phyloP scores from a whole-genome alignment of 2,113 vertebrate species.

The Pongo pygmaeus region DNA sequence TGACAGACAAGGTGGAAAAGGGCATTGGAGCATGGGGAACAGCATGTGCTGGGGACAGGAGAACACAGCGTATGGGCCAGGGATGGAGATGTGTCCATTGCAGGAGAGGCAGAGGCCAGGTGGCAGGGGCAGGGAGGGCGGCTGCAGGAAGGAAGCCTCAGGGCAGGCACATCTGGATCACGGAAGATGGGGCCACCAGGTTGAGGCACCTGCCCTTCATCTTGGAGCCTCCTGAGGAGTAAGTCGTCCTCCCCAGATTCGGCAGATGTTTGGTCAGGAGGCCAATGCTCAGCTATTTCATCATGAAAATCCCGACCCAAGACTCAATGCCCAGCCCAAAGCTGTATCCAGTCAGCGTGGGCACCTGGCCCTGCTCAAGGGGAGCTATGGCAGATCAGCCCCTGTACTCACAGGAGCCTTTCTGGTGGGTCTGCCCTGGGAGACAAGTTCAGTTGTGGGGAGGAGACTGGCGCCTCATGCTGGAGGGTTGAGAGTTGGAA shows the following conservation, averaged over 20 bases:
- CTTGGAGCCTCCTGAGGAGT: not conserved
- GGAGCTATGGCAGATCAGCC: not conserved
- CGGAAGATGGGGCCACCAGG: too few species aligned
- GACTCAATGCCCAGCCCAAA: not conserved
- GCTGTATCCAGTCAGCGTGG: not conserved
- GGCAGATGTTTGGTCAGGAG: not conserved
- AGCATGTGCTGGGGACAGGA: not conserved
- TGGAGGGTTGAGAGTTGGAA: not conserved
- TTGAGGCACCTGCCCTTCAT: not conserved
- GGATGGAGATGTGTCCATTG: not conserved
- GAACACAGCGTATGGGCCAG: rapidly evolving
- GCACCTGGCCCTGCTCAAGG: not conserved
- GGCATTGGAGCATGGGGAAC: not conserved
- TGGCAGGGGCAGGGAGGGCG: not conserved
- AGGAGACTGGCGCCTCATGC: not conserved
- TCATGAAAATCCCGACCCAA: not conserved
- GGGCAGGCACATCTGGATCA: not conserved
- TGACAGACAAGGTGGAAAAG: not conserved
- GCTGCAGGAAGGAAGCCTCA: not conserved
- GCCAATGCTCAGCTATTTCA: not conserved
- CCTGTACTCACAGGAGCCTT: not conserved
- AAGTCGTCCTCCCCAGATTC: not conserved
- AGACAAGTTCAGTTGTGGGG: not conserved
- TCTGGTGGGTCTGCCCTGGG: not conserved
- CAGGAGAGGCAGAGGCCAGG: too few species aligned